Base-by-base conservation (phyloP, 2,113 vertebrate genomes). In the Pomatorhinus ruficollis region DNA sequence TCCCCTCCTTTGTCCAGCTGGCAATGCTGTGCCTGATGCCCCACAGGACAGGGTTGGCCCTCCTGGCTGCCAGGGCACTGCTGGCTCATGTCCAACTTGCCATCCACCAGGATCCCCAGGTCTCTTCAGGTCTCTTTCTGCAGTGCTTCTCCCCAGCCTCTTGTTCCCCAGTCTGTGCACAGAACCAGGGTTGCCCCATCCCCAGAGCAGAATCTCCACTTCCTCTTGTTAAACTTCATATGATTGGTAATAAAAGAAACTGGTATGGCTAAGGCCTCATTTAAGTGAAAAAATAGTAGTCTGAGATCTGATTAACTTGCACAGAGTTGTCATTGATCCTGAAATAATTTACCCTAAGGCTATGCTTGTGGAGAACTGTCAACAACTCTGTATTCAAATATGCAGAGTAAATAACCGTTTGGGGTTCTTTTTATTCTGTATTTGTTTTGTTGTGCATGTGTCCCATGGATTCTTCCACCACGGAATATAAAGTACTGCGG, bases 81-180 rank as follows among this genome's bases (percentile, higher is more conserved):
- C 37, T 5, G 9, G 0, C 30, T 40, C 0, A 0, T 11, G 9
- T 45, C 44, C 16, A 39, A 0, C 19, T 52, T 52, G 3, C 19
- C 19, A 2, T 16, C 0, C 0, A 5, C 12, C 28, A 19, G 66
- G 18, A 30, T 7, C 9, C 12, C 5, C 20, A 22, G 7, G 21
- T 83, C 21, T 9, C 16, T 18, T 59, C 20, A 22, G 7, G 21
- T 83, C 21, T 9, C 16, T 18, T 59, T 75, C 61, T 45, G 17
- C 47, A 5, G 3, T 23, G 28, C n/a, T 47, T 30, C 53, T 60
- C 1, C 22, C 45, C 30, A 53, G 6, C 20, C 5, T 83, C 61
- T 68, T 11, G 3, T 53, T 53, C 14, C 19, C 9, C 10, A 27
- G 61, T 40, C 53, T 68, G 0, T 53, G 40, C 53, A 35, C 39